Evolutionary conservation across 2,797 vertebrate genomes (phyloP), one percentile per base, ranked within the genome.

Genomic region (Paramormyrops hopkinsi): DNA sequence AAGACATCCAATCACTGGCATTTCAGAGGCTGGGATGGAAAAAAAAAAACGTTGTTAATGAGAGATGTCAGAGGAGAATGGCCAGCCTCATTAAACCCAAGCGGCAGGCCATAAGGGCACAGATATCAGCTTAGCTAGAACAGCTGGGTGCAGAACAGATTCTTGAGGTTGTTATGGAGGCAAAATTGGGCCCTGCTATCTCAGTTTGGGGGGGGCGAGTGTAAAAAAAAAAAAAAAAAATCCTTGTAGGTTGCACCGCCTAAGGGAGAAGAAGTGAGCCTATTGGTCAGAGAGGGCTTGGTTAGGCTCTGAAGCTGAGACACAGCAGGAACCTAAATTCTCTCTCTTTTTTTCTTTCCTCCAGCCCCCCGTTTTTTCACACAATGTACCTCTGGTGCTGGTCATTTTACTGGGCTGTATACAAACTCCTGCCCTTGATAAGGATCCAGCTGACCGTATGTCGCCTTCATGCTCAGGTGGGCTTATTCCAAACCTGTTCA

Each of bases 181-280:
- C 11, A 69, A 14, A 69, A 69, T 33, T 33, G 25, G 65, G 17
- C 46, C 79, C 82, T 11, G 12, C 46, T 48, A 11, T 2, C 37
- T 37, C 69, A 37, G 69, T 41, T 76, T 73, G 29, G 25, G 22
- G 22, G n/a, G 22, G 22, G 4, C 3, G 22, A 69, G 25, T 12
- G 19, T 62, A 9, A 11, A 48, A 48, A 9, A 2, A 90, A 59
- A 41, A 89, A 89, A 86, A 50, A 90, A 37, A 37, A 82, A 89
- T 89, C 88, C 44, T 22, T 73, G 91, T 89, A 89, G 88, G 90
- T 44, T 11, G 54, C n/a, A 79, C n/a, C 29, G 59, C 89, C 88
- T 90, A 73, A 88, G 92, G 91, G 90, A 93, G 89, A 62, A 9
- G 1, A 29, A 22, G 1, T 0, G 11, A 2, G 9, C 90, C 84